Conservation (phyloP, 2,113 vertebrate genomes). For the Percina caprodes region DNA sequence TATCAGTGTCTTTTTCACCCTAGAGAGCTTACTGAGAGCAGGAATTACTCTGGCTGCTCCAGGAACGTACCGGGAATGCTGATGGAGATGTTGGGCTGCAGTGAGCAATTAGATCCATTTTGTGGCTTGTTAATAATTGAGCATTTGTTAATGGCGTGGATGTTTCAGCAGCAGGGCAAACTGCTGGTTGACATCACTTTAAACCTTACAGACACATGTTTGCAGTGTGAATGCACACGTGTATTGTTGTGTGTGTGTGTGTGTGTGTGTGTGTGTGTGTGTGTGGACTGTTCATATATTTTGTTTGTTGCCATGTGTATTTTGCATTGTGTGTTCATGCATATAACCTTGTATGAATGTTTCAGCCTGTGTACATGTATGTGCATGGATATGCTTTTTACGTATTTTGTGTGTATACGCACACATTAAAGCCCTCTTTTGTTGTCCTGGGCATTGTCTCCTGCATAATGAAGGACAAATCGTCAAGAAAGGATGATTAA, state of each 20-base stretch:
- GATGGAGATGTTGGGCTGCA: conserved; percentile 51
- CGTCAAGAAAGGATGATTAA: conserved; percentile 80
- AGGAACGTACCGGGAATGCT: conserved; percentile 57
- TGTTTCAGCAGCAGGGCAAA: conserved; percentile 42
- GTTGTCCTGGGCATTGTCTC: conserved; percentile 63
- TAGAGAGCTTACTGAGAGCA: conserved; percentile 31
- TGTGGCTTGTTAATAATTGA: conserved; percentile 75
- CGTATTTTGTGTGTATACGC: conserved; percentile 19
- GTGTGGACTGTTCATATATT: conserved; percentile 6
- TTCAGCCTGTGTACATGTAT: conserved; percentile 1
- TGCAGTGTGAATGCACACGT: conserved; percentile 25
- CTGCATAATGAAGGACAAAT: conserved; percentile 84
- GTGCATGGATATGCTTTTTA: conserved; percentile 29
- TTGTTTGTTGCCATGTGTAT: neutral
- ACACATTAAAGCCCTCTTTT: conserved; percentile 28
- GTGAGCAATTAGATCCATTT: conserved; percentile 69
- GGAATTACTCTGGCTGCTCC: conserved; percentile 38
- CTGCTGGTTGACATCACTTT: conserved; percentile 53
- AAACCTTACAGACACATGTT: conserved; percentile 48
- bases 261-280: too few relatives aligned
- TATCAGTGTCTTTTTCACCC: conserved; percentile 13
- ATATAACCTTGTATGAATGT: conserved; percentile 37
- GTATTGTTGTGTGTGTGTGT: neutral
- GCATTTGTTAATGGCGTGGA: conserved; percentile 67
- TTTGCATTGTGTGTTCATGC: neutral